Percentiles rank a stretch among this genome's conserved stretches.
These are phyloP conservation scores for Blomia tropicalis DNA, from an alignment of 2,888 invertebrate genomes.

Conservation along the genomic window DNA sequence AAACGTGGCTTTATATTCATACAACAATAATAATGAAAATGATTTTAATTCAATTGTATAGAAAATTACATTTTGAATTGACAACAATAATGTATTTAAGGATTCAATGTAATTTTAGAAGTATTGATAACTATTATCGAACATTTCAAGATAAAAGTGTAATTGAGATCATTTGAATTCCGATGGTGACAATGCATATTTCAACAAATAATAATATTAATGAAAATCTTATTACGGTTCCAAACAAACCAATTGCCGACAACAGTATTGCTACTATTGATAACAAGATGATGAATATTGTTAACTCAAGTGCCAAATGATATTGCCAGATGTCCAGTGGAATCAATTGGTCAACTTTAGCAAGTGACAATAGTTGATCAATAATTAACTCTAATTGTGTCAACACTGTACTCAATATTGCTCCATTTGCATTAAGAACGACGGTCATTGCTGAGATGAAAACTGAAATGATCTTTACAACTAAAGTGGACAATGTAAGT, in stretches of 20 bases:
- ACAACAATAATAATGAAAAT: too few relatives aligned
- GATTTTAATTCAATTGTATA: too few relatives aligned
- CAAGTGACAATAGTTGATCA: background rate
- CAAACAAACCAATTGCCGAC: background rate
- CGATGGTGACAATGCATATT: background rate
- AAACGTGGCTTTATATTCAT: too few relatives aligned
- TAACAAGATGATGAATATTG: background rate
- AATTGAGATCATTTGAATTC: background rate
- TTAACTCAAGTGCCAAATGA: background rate
- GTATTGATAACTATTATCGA: too few relatives aligned
- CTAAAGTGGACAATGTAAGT: background rate
- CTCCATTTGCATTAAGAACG: slow-evolving; percentile 2
- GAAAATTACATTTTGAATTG: too few relatives aligned
- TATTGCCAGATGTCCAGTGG: background rate
- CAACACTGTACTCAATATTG: background rate
- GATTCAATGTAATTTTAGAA: too few relatives aligned
- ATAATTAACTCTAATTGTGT: background rate
- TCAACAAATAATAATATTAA: background rate
- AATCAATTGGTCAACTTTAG: background rate
- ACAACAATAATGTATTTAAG: too few relatives aligned
- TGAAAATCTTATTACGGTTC: background rate
- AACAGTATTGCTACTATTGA: background rate
- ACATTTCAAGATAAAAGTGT: too few relatives aligned
- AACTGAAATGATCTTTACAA: background rate
- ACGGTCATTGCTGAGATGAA: background rate